A percentile compares a stretch with the other conserved stretches of the same genome.
phyloP scores from a whole-genome alignment of 92 coral and sea anemone genomes.

The Epizoanthus rinbou region DNA sequence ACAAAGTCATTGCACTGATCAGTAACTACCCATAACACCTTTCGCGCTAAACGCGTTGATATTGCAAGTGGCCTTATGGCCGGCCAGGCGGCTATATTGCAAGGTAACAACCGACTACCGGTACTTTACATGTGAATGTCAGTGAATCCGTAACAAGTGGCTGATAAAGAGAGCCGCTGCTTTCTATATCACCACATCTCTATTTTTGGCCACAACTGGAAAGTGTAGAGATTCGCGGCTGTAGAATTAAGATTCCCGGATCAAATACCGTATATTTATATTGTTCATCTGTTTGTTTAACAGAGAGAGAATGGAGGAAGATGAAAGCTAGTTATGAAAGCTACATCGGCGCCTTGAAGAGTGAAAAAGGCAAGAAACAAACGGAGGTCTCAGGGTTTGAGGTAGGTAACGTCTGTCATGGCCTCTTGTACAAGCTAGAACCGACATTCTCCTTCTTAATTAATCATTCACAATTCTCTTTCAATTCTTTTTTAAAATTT shows the following conservation, averaged over 20 bases:
- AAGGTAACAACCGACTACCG: too few relatives aligned
- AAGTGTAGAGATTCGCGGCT: too few relatives aligned
- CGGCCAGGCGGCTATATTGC: too few relatives aligned
- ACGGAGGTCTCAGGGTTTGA: background rate
- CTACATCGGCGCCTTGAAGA: slow-evolving; percentile 75
- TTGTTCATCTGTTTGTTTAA: slow-evolving; percentile 5
- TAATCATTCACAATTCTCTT: background rate
- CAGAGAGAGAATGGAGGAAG: slow-evolving; percentile 86
- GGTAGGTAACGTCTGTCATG: background rate
- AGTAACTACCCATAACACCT: background rate
- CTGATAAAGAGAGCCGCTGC: background rate
- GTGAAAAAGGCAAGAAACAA: slow-evolving; percentile 43
- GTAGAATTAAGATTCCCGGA: too few relatives aligned
- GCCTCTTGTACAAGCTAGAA: background rate
- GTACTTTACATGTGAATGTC: too few relatives aligned
- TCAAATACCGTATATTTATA: background rate
- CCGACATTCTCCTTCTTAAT: background rate
- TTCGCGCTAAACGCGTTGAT: background rate
- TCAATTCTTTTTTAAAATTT: too few relatives aligned
- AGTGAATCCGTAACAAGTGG: background rate
- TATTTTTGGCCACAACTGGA: background rate
- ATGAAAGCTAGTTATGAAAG: slow-evolving; percentile 77
- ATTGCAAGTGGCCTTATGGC: background rate
- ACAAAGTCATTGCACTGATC: background rate
- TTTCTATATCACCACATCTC: background rate